Evolutionary conservation across 2,113 vertebrate species (phyloP), one percentile per base, ranked within the genome.

Genomic region (Prinia subflava): DNA sequence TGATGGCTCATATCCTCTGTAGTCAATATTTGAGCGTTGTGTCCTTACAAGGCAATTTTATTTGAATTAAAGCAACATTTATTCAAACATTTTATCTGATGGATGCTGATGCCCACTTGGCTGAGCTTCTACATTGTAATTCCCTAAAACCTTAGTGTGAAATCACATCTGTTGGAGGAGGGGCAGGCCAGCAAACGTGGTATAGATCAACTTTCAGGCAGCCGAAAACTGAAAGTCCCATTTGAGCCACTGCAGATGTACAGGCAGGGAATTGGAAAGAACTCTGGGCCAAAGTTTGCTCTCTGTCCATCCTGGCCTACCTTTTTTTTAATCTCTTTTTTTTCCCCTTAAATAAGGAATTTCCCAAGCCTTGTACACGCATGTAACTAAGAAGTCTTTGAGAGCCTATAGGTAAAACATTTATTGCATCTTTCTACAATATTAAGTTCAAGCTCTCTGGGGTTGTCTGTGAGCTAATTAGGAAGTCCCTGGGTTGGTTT

Each of bases 81-180:
- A 83, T 75, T 91, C 28, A 47, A 39, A 69, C 4, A 27, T 93
- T 75, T 94, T 88, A 53, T 88, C 77, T 87, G 50, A 86, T 85
- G 35, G 41, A 63, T 79, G 22, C 39, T 83, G 53, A 89, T 91
- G 50, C 13, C 84, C 53, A 49, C 76, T 84, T 95, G 70, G 41
- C 84, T 75, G 60, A 82, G 80, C 53, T 65, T 92, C 49, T 85
- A 19, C 15, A 28, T 62, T 87, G 79, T 84, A 82, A 67, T 91
- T 92, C 59, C 55, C 56, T 87, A 64, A 87, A 95, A 94, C 69
- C 53, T 76, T 57, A 73, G 57, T 91, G 53, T 85, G 87, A 94
- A 94, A 95, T 89, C 77, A 35, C 83, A 94, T 94, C 73, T 94
- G 65, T 64, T 89, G 56, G 69, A 93, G 76, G 73, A 89, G 56